Base-by-base conservation (phyloP, 2,888 invertebrate genomes). In the Meliscaeva auricollis region DNA sequence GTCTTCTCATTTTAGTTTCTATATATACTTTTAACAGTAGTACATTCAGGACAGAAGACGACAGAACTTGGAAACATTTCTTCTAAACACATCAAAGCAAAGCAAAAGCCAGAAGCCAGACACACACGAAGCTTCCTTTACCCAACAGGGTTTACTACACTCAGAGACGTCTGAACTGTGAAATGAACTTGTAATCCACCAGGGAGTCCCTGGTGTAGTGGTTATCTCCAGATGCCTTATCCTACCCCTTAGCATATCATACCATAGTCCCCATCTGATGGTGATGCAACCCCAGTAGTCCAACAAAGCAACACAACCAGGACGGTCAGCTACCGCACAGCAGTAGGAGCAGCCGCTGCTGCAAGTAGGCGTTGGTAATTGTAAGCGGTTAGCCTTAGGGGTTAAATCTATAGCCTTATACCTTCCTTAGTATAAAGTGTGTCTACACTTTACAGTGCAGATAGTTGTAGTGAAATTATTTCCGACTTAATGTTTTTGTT, bases 151-250 rank as follows among this genome's bases (percentile, higher is more conserved):
- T 72, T 64, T 64, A 26, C 73, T 38, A 30, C 52, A 46, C 30
- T 46, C 46, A 64, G 26, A 30, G 30, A 46, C 44, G 56, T 68
- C 48, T 69, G 78, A 73, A 83, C 72, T 73, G 68, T 83, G 68
- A 78, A 83, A 83, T 78, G 54, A 83, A 83, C 82, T 83, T 68
- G 62, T 78, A 83, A 78, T 69, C 68, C 77, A 13, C 35, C 50
- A 48, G 68, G 41, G 50, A 56, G 22, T 35, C 69, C 17, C 44
- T 30, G 9, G 13, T 38, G 58, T 60, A 78, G 48, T 68, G 46
- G 60, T 60, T 73, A 66, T 62, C 68, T 68, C 54, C 44, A 68
- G 77, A 74, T 68, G 38, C 35, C 72, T 52, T 60, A 52, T 44
- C n/a, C 41, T 41, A 35, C 8, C 38, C 17, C 54, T 54, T 48